Evolutionary conservation across 2,888 invertebrate species (phyloP), one percentile per base, ranked within the genome.

Genomic region (Patella caerulea): DNA sequence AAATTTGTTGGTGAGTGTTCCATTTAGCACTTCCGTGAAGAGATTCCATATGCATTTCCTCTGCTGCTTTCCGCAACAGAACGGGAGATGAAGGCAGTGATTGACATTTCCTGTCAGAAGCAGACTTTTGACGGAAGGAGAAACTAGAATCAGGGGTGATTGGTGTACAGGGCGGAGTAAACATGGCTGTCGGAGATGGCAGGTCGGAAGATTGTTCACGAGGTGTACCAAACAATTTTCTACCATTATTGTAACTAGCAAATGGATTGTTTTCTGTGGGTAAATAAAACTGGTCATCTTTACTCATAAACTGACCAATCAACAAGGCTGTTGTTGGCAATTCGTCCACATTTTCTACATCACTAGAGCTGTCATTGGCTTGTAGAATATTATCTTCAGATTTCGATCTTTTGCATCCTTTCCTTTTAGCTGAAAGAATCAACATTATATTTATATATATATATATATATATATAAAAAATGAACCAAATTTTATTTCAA

Each of bases 271-370:
- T 83, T 70, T 83, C 83, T 0, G 87, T 86, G 19, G 92, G 92
- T 14, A 86, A 86, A 83, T 92, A 92, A 81, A 90, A 90, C n/a
- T 89, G 89, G 82, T 92, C 92, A 74, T 90, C 89, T 70, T 88
- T 83, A 74, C 96, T 95, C 95, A 97, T 97, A 81, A 95, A 95
- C 92, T 96, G 75, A 78, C 65, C 65, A 24, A 65, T 65, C 24
- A 24, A 65, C 19, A 65, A 9, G 14, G 65, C 65, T 65, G 65
- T 24, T 24, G 65, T 12, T 11, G 24, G 65, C 12, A 24, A 3
- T 24, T 65, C 65, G 34, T 82, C 84, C 29, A 82, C 80, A 52
- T 65, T 29, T 24, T 34, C 53, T n/a, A 65, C 45, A 15, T 65
- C 65, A 65, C 71, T 73, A 24, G 78, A 77, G 34, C 76, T 78